These are phyloP conservation scores for Agriotes lineatus DNA, from an alignment of 2,888 invertebrate genomes.

Conservation along the genomic window DNA sequence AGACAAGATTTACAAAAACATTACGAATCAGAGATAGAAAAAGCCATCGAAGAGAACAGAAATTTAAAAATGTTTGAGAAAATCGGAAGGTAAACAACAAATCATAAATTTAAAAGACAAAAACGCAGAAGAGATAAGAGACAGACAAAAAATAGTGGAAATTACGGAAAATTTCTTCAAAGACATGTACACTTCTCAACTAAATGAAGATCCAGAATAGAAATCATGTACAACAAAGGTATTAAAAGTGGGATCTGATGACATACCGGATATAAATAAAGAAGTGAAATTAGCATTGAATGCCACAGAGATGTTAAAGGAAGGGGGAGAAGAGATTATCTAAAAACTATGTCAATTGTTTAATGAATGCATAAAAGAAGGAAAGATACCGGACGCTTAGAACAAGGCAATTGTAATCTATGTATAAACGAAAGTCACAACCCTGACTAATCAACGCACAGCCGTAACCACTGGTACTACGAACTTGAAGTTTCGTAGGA, in stretches of 20 bases:
- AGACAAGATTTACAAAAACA: constrained; percentile 10
- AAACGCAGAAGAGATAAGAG: constrained; percentile 8
- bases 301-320: too few species aligned
- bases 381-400: too few species aligned
- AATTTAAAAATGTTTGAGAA: constrained; percentile 9
- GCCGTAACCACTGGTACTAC: too few species aligned
- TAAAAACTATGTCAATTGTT: too few species aligned
- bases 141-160: constrained; percentile 15
- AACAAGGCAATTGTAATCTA: too few species aligned
- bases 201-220: constrained; percentile 3
- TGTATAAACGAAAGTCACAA: too few species aligned
- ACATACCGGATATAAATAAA: too few species aligned
- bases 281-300: too few species aligned
- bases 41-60: constrained; percentile 2
- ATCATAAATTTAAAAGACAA: constrained; percentile 5
- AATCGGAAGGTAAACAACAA: neutral
- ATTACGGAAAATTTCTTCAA: constrained; percentile 4
- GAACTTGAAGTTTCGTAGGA: too few species aligned
- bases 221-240: neutral
- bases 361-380: too few species aligned
- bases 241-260: neutral
- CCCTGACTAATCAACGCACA: too few species aligned
- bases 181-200: constrained; percentile 8
- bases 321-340: too few species aligned
- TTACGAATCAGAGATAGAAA: constrained; percentile 2